Base-by-base conservation (phyloP, 2,113 vertebrate genomes). In the Haemorhous mexicanus region DNA sequence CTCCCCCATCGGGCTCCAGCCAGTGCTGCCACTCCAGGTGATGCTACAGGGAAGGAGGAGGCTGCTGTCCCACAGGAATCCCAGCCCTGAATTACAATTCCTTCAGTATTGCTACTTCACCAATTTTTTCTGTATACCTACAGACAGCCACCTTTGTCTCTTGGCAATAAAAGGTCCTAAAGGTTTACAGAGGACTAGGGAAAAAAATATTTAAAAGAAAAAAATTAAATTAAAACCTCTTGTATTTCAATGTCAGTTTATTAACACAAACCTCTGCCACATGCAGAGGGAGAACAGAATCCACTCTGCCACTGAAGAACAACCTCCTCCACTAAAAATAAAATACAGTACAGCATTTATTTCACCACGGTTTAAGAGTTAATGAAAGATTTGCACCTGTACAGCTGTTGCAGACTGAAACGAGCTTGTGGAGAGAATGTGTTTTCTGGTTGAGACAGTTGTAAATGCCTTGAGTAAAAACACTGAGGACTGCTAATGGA, bases 321-420 rank as follows among this genome's bases (percentile, higher is more conserved):
- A 46, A 28, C 44, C 64, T 93, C 95, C 94, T 89, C 89, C 93
- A 80, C 97, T 93, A 96, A 96, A 96, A 96, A 95, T 95, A 96
- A 97, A 96, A 97, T 85, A 96, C 89, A 92, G 96, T 8, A 26
- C 88, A 84, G 91, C n/a, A 2, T 96, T 98, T 97, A 96, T 98
- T 97, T 97, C 94, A 80, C 81, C 59, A 88, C 9, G 37, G 74
- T 97, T 98, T 96, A 97, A 97, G 98, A 98, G 98, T 98, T 99
- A 99, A 99, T 98, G 98, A 98, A 98, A 97, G 97, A 98, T 98
- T 98, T 99, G 98, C 98, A 99, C 99, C 98, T 99, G 98, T 98
- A 98, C 96, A 97, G 95, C 96, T 97, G 95, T 96, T 98, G 95
- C 96, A 97, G 98, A 93, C 98, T 94, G 83, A 95, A 96, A 96